These are phyloP conservation scores for Hydrochoerus hydrochaeris DNA, from an alignment of 2,113 vertebrate species.

Conservation along the genomic window DNA sequence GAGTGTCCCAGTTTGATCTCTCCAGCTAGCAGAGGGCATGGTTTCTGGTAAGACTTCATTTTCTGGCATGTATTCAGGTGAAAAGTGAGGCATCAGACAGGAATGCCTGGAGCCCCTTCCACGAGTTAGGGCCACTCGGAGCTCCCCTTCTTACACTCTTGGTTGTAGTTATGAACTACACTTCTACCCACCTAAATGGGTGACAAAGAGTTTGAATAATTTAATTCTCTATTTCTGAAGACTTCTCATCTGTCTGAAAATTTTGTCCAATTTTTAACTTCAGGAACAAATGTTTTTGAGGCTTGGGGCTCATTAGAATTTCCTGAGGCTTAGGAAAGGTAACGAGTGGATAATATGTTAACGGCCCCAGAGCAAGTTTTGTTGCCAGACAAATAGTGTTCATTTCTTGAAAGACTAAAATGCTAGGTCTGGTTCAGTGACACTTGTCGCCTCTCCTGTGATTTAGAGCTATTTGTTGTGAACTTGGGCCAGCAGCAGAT, in stretches of 20 bases:
- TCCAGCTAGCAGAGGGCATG: background rate
- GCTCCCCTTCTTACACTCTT: background rate
- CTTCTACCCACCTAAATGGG: background rate
- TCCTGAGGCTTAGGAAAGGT: background rate
- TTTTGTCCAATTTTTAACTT: slow-evolving; percentile 37
- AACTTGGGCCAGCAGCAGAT: slow-evolving; percentile 65
- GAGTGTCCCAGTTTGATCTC: background rate
- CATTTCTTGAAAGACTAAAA: slow-evolving; percentile 43
- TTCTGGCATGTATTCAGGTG: background rate
- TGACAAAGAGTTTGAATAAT: background rate
- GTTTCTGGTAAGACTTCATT: background rate
- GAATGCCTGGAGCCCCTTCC: background rate
- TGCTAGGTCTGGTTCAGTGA: slow-evolving; percentile 11
- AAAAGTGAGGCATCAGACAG: background rate
- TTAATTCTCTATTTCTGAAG: background rate
- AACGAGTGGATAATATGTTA: background rate
- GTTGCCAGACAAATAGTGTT: slow-evolving; percentile 42
- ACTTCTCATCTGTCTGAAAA: background rate
- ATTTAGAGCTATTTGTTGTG: slow-evolving; percentile 41
- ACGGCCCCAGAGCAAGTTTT: background rate
- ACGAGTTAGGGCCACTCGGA: background rate
- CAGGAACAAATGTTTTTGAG: background rate
- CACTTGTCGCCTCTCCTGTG: slow-evolving; percentile 29
- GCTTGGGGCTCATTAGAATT: background rate
- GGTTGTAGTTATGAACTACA: background rate